These are phyloP conservation scores for Porites cylindrica DNA, from an alignment of 92 coral and sea anemone species.

Conservation along the genomic window DNA sequence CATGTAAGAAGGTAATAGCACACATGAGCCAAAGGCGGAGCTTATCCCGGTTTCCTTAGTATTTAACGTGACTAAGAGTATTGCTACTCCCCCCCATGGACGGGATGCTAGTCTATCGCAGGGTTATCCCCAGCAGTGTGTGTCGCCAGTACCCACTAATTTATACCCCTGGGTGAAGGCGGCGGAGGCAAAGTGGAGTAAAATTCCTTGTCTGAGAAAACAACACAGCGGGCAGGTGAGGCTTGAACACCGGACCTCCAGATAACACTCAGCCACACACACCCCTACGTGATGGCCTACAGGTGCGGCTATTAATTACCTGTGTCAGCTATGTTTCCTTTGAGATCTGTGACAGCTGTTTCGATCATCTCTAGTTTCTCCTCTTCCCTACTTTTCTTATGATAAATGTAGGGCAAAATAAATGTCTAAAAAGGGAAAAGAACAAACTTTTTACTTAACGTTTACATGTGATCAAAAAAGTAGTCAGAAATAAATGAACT, in stretches of 20 bases:
- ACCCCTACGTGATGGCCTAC: too few relatives aligned
- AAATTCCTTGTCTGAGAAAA: neutral
- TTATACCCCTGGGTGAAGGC: neutral
- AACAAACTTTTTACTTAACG: neutral
- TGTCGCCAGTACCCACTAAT: neutral
- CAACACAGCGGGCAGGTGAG: neutral
- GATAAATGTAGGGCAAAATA: constrained; percentile 69
- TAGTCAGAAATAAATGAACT: too few relatives aligned
- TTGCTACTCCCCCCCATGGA: neutral
- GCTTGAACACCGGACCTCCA: neutral
- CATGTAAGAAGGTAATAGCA: too few relatives aligned
- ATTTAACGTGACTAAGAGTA: neutral
- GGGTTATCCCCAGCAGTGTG: neutral
- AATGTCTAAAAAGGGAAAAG: constrained; percentile 56
- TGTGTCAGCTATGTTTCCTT: constrained; percentile 66
- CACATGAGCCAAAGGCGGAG: neutral
- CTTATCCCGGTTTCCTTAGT: neutral
- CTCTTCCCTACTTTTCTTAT: constrained; percentile 73
- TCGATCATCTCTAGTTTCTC: constrained; percentile 80
- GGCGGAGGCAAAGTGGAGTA: neutral
- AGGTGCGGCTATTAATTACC: constrained; percentile 29
- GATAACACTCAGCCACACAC: neutral
- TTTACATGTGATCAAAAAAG: too few relatives aligned
- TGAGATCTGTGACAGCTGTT: constrained; percentile 68
- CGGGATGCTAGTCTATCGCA: neutral